Evolutionary conservation across 1,140 invertebrate species (phyloP).

Genomic region (Neodiprion virginianus): DNA sequence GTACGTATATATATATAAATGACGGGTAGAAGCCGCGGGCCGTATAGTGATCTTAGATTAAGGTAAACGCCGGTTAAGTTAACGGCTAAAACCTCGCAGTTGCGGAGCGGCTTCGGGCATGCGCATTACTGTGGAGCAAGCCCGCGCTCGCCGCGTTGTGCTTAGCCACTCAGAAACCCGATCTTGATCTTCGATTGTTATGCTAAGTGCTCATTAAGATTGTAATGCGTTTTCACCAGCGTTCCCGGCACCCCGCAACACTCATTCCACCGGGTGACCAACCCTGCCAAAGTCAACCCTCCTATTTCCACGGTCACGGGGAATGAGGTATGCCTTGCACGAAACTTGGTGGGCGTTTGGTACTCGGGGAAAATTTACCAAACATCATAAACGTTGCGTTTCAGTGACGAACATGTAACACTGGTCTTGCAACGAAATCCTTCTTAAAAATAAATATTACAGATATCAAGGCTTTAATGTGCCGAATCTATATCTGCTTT

Average conservation of each 20-base stretch:
- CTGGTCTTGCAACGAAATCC: too few relatives aligned
- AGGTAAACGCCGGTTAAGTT: slow-evolving; percentile 65
- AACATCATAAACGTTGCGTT: too few relatives aligned
- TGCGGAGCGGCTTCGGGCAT: slow-evolving; percentile 47
- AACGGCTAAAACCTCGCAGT: slow-evolving; percentile 55
- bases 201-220: slow-evolving; percentile 61
- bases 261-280: not conserved
- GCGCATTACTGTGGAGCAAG: slow-evolving; percentile 30
- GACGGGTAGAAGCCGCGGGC: slow-evolving; percentile 29
- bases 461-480: too few relatives aligned
- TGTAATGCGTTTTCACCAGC: slow-evolving; percentile 53
- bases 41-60: slow-evolving; percentile 61
- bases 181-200: slow-evolving; percentile 59
- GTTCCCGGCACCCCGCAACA: not conserved
- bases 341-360: too few relatives aligned
- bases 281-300: too few relatives aligned
- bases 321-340: too few relatives aligned
- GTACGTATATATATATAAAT: not conserved
- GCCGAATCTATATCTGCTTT: too few relatives aligned
- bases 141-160: not conserved
- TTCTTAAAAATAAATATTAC: too few relatives aligned
- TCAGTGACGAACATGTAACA: too few relatives aligned
- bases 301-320: too few relatives aligned
- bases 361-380: too few relatives aligned
- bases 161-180: slow-evolving; percentile 43